Conservation (phyloP, 2,797 vertebrate species). For the Dryobates pubescens region DNA sequence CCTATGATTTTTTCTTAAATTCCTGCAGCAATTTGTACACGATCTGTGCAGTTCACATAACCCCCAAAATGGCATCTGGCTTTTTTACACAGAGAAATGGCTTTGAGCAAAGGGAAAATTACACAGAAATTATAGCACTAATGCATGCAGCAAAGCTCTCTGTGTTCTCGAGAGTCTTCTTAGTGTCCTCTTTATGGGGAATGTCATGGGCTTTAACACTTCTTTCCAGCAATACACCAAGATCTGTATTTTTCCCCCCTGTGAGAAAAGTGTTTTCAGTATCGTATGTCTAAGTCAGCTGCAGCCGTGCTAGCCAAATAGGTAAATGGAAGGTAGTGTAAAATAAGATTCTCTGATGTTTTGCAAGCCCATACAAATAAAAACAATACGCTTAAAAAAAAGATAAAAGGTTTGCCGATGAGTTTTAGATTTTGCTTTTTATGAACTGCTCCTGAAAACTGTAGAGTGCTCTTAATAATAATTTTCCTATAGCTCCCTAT, state of each 20-base stretch:
- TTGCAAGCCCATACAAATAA: slow-evolving; percentile 6
- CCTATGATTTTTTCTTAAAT: not conserved
- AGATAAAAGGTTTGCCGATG: slow-evolving; percentile 21
- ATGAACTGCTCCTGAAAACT: slow-evolving; percentile 16
- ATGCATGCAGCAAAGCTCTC: not conserved
- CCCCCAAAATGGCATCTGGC: not conserved
- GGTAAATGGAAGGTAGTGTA: not conserved
- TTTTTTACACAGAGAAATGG: not conserved
- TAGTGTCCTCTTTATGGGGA: not conserved
- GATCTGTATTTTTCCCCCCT: not conserved
- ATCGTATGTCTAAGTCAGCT: not conserved
- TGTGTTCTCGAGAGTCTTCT: not conserved
- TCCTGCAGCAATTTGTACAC: not conserved
- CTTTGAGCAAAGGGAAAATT: not conserved
- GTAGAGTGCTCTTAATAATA: slow-evolving; percentile 27
- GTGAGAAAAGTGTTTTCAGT: not conserved
- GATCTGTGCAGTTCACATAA: not conserved
- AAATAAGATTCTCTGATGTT: not conserved
- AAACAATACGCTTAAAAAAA: not conserved
- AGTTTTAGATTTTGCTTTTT: slow-evolving; percentile 13
- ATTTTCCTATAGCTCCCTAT: slow-evolving; percentile 37
- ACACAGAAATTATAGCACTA: not conserved
- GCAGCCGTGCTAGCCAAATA: not conserved
- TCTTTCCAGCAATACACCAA: not conserved
- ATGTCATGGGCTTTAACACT: not conserved